Percentiles rank a stretch among this genome's conserved stretches.
These are phyloP conservation scores for Glaucomys volans DNA, from an alignment of 2,113 vertebrate species.

Conservation along the genomic window DNA sequence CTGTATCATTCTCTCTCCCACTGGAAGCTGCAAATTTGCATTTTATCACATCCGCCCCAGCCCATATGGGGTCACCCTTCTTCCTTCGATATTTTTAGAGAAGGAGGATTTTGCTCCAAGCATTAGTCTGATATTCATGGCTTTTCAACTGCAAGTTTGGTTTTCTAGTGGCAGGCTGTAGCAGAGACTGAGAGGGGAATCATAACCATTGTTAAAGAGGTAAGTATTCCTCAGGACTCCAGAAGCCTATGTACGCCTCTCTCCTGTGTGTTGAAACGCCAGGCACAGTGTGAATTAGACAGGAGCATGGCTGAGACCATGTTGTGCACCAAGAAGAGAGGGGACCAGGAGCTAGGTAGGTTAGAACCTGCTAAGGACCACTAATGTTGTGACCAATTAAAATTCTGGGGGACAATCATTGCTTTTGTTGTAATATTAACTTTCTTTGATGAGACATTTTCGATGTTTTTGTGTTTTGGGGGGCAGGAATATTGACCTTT, in stretches of 20 bases:
- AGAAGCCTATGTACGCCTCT: neutral
- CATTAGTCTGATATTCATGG: constrained; percentile 61
- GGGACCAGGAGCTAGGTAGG: neutral
- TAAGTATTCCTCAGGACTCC: neutral
- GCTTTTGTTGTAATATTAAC: neutral
- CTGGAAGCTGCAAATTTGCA: constrained; percentile 65
- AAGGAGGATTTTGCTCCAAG: constrained; percentile 52
- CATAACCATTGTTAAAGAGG: neutral
- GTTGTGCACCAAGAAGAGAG: neutral
- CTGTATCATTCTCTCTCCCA: constrained; percentile 43
- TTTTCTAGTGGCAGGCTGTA: constrained; percentile 60
- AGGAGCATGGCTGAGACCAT: neutral
- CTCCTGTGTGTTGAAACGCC: neutral
- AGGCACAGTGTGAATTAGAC: neutral
- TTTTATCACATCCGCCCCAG: constrained; percentile 73
- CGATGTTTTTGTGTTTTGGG: neutral
- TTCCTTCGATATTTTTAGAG: constrained; percentile 76
- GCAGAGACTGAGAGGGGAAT: constrained; percentile 31
- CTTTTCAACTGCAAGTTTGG: constrained; percentile 66
- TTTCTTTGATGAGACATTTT: neutral
- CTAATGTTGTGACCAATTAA: neutral
- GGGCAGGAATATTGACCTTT: neutral
- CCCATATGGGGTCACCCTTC: constrained; percentile 78
- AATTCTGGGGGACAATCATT: neutral
- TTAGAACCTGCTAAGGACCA: neutral